These are phyloP conservation scores for Chalcis sispes DNA, from an alignment of 2,888 invertebrate genomes.

Conservation along the genomic window DNA sequence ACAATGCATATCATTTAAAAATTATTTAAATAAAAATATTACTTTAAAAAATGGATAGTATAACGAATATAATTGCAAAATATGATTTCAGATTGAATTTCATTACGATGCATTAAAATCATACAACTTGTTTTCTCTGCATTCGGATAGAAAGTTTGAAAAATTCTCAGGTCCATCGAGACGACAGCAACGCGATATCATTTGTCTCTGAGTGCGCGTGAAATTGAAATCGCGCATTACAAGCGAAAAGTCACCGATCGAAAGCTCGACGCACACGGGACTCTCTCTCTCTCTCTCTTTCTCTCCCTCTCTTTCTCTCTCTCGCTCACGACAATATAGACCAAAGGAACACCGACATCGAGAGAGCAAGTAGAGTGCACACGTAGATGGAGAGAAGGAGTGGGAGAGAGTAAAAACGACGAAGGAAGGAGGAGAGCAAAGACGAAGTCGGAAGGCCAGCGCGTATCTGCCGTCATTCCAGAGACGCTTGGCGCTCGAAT, in stretches of 20 bases:
- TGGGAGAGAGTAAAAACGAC: constrained; percentile 4
- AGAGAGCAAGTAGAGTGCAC: too few relatives aligned
- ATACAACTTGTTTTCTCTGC: too few relatives aligned
- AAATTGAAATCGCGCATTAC: constrained; percentile 48
- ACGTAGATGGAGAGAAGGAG: background rate
- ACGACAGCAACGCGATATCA: constrained; percentile 1
- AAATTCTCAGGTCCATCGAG: too few relatives aligned
- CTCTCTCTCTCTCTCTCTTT: background rate
- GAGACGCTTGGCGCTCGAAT: constrained; percentile 18
- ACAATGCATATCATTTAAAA: too few relatives aligned
- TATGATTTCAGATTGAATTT: too few relatives aligned
- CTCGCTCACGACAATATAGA: constrained; percentile 4
- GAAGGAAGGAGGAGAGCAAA: constrained; percentile 5
- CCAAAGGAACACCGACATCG: too few relatives aligned
- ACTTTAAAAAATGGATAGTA: too few relatives aligned
- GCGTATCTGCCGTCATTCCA: constrained; percentile 33
- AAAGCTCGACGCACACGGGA: constrained; percentile 7
- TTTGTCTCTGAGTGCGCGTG: constrained; percentile 37
- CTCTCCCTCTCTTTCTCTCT: background rate
- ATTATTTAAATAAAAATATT: too few relatives aligned
- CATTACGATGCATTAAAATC: too few relatives aligned
- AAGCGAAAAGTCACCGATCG: constrained; percentile 41
- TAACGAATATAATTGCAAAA: too few relatives aligned
- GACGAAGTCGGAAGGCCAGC: constrained; percentile 38
- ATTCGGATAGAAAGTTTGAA: too few relatives aligned